Percentiles rank a stretch among this genome's conserved stretches.
These are phyloP conservation scores for Phenganax stokvisi DNA, from an alignment of 92 coral and sea anemone species.

Conservation along the genomic window DNA sequence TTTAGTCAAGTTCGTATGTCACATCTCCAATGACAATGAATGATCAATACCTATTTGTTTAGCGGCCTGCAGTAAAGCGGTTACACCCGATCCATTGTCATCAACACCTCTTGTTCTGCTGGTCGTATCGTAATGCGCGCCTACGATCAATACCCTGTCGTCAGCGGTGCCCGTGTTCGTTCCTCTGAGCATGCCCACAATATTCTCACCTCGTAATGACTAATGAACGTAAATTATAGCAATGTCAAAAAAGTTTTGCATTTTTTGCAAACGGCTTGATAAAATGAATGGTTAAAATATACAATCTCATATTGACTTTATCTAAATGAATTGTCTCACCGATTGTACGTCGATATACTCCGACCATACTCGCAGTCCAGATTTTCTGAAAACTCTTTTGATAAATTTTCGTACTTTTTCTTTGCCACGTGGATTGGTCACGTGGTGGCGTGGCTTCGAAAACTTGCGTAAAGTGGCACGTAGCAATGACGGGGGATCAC, in stretches of 20 bases:
- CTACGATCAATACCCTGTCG: slow-evolving; percentile 67
- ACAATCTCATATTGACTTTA: background rate
- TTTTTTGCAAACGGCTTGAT: background rate
- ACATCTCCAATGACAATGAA: background rate
- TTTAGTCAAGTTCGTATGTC: too few species aligned
- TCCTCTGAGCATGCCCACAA: slow-evolving; percentile 59
- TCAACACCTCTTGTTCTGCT: slow-evolving; percentile 60
- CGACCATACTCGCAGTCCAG: slow-evolving; percentile 75
- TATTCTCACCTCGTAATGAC: slow-evolving; percentile 54
- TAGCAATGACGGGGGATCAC: slow-evolving; percentile 13
- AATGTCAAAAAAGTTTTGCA: background rate
- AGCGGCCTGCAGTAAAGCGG: slow-evolving; percentile 70
- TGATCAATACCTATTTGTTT: slow-evolving; percentile 43
- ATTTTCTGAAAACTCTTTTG: slow-evolving; percentile 48
- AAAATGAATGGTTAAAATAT: background rate
- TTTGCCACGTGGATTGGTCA: slow-evolving; percentile 48
- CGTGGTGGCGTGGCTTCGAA: slow-evolving; percentile 34
- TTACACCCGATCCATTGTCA: slow-evolving; percentile 85
- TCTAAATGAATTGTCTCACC: slow-evolving; percentile 23
- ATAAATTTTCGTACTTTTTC: slow-evolving; percentile 61
- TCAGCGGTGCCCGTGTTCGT: slow-evolving; percentile 54
- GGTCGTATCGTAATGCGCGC: slow-evolving; percentile 84
- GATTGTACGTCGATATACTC: slow-evolving; percentile 53
- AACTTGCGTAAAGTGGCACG: slow-evolving; percentile 25
- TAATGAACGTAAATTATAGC: slow-evolving; percentile 11